Evolutionary conservation across 2,113 vertebrate species (phyloP), one percentile per base, ranked within the genome.

Genomic region (Trinectes maculatus): DNA sequence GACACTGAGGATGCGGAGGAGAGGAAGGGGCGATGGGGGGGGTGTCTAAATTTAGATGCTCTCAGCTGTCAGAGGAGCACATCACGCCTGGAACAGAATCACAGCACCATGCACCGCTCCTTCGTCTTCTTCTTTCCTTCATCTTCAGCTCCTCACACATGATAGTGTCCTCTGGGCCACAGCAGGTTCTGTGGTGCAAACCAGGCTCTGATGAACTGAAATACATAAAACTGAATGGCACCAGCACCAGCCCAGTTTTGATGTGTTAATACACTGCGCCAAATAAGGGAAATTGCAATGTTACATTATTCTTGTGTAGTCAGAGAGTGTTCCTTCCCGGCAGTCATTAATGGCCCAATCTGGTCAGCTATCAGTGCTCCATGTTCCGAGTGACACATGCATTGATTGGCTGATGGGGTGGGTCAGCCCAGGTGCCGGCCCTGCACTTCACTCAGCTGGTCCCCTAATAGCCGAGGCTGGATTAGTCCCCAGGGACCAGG

Each of bases 1-100:
- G 68, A 53, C 63, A 59, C 78, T 60, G 79, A 81, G 46, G 79
- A 76, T 70, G 62, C 29, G 22, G 60, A 74, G 63, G 52, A 60
- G 71, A 69, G 53, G 82, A 74, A 79, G 71, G 69, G 58, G 74
- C 71, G 68, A 78, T 2, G 52, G 67, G 72, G 71, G 54, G 77
- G 59, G 57, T 28, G 67, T 75, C 89, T 91, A 93, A 89, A 92
- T 91, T 89, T 90, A 92, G 90, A 86, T 76, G 77, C 82, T 83
- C 75, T 82, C 75, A 74, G 74, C 78, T 79, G 83, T 74, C 64
- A 72, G 80, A 82, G 34, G 74, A 79, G 62, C 72, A 86, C 71
- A 71, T 68, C 31, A 25, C 31, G 82, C 74, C 77, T 65, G 71
- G 56, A 84, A 82, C 70, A 75, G 74, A 81, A 84, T 67, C 54